A percentile compares a stretch with the other conserved stretches of the same genome.
These are phyloP conservation scores for Plectropomus leopardus DNA, from an alignment of 2,113 vertebrate species.

Conservation along the genomic window DNA sequence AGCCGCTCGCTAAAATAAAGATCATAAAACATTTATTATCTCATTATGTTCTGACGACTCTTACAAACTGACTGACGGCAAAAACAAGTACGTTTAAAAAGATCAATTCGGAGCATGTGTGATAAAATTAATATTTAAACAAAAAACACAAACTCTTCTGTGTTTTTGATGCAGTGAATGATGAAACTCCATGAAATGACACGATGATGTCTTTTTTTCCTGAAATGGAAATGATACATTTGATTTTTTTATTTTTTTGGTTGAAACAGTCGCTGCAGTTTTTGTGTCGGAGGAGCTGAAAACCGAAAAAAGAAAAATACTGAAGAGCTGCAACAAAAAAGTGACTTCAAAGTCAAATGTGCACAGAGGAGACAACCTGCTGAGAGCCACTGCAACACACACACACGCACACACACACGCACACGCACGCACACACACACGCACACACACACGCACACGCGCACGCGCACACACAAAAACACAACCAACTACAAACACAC, in stretches of 20 bases:
- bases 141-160: background rate
- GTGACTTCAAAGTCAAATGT: conserved; percentile 4
- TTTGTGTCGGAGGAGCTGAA: background rate
- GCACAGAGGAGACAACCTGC: background rate
- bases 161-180: conserved; percentile 20
- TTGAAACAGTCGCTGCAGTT: background rate
- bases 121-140: conserved; percentile 9
- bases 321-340: background rate
- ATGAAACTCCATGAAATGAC: conserved; percentile 40
- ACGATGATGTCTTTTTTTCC: background rate
- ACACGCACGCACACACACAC: background rate
- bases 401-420: background rate
- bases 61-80: background rate
- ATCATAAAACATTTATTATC: background rate
- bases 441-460: background rate
- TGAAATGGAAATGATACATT: conserved; percentile 3
- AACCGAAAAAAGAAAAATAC: background rate
- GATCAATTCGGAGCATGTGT: background rate
- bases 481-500: too few species aligned
- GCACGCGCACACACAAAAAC: background rate
- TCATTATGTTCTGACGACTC: background rate
- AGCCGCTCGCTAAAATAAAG: background rate
- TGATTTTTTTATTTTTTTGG: background rate
- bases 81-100: background rate
- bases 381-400: background rate